phyloP scores from a whole-genome alignment of 2,113 vertebrate genomes.

The Pseudolaguvia tuberculata region DNA sequence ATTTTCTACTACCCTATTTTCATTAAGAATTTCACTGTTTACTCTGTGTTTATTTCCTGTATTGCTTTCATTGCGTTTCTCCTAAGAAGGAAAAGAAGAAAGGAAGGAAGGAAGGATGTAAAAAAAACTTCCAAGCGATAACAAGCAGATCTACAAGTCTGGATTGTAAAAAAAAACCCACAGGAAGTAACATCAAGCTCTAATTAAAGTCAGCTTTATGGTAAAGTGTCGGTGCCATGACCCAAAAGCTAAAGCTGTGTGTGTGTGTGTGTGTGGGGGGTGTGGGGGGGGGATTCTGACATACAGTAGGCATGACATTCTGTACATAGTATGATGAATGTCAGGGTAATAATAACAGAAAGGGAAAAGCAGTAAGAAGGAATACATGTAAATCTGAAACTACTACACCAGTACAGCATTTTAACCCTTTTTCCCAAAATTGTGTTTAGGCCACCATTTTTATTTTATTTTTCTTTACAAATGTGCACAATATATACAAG shows the following conservation, averaged over 20 bases:
- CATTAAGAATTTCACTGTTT: too few species aligned
- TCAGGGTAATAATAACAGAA: constrained; percentile 29
- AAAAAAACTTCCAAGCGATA: neutral
- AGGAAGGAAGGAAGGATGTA: neutral
- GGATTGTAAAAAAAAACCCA: neutral
- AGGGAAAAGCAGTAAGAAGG: constrained; percentile 6
- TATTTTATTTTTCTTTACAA: too few species aligned
- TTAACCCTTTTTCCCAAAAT: too few species aligned
- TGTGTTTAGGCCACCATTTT: too few species aligned
- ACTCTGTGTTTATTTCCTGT: too few species aligned
- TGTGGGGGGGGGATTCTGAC: too few species aligned
- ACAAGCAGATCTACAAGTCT: neutral
- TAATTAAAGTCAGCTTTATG: neutral
- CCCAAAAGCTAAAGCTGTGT: neutral
- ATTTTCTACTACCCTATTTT: too few species aligned
- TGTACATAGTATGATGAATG: too few species aligned
- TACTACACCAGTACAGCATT: constrained; percentile 23
- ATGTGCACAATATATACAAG: too few species aligned
- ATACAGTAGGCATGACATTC: too few species aligned
- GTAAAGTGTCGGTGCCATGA: neutral
- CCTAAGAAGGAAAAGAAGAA: neutral
- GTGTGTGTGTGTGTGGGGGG: constrained; percentile 10
- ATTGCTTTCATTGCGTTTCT: too few species aligned
- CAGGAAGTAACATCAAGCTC: neutral
- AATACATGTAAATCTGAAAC: constrained; percentile 22